Evolutionary conservation across 2,888 invertebrate species (phyloP).

Genomic region (Pyrrhia umbra): DNA sequence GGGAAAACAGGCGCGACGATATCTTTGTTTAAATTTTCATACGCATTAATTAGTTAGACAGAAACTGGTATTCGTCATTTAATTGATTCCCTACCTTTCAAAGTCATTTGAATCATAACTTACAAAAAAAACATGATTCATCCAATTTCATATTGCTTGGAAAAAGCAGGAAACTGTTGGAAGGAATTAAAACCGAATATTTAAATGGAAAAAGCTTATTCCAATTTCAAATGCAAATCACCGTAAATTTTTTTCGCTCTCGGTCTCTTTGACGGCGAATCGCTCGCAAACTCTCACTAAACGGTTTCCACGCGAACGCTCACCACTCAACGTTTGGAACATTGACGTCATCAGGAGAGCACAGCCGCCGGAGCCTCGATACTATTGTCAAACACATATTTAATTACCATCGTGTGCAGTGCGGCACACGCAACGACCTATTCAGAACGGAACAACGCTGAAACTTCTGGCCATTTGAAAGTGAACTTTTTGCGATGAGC

Average conservation of each 20-base stretch:
- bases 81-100: conserved; percentile 12
- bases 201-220: conserved; percentile 53
- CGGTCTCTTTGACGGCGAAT: conserved; percentile 55
- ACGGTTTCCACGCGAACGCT: conserved; percentile 72
- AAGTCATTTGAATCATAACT: neutral
- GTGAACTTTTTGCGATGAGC: neutral
- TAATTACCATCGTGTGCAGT: conserved; percentile 90
- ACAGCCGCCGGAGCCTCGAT: conserved; percentile 82
- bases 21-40: no score
- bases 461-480: conserved; percentile 25
- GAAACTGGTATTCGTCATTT: neutral
- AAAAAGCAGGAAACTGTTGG: neutral
- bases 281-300: conserved; percentile 65
- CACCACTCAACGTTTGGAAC: conserved; percentile 72
- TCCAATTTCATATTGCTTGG: neutral
- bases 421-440: conserved; percentile 85
- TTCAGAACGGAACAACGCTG: conserved; percentile 39
- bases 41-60: neutral
- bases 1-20: neutral
- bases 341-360: conserved; percentile 86
- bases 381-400: conserved; percentile 89
- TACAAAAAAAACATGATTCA: conserved; percentile 11
- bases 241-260: conserved; percentile 49
- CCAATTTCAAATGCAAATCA: conserved; percentile 63
- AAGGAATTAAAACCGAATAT: conserved; percentile 41